Base-by-base conservation (phyloP, 2,797 vertebrate genomes). In the Xenopus petersii region DNA sequence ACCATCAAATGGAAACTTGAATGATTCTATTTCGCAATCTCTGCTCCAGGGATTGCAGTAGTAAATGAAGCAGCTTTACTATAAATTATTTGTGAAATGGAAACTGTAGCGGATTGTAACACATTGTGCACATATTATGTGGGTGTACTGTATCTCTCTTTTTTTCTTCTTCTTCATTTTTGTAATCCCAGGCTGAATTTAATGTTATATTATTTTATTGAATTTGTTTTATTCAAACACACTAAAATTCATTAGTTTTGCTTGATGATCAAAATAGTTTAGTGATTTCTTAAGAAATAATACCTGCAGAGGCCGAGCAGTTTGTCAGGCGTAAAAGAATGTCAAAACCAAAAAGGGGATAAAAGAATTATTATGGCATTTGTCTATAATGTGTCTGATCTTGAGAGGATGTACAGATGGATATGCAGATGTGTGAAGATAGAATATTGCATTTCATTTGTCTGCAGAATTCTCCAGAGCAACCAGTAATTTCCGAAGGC, bases 391-490 rank as follows among this genome's bases (percentile, higher is more conserved):
- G 81, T 83, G 54, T 67, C 75, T 81, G 84, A 89, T 87, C 82
- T 79, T 83, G 85, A 88, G 87, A 83, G 80, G 74, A 67, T 82
- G 79, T 87, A 81, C 91, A 91, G 89, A 89, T 91, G 90, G 88
- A 85, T 91, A 89, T 91, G 86, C 90, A 93, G 89, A 88, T 91
- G 87, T 86, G 80, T 80, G 84, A 87, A 87, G 85, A 86, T 75
- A 83, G 82, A 81, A 82, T 82, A 86, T 87, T 84, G 89, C 88
- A 76, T 82, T 84, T 84, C 81, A 78, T 80, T 87, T 80, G 81
- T 75, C 69, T 82, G 73, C 65, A 81, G 79, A 83, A 83, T 84
- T 86, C 84, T 87, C 80, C 64, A 79, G 80, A 82, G 81, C 69
- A 82, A 71, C 12, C 61, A 76, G 62, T 75, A 78, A 85, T 85